A percentile compares a stretch with the other conserved stretches of the same genome.
phyloP scores from a whole-genome alignment of 2,113 vertebrate species.

The Smithornis capensis region DNA sequence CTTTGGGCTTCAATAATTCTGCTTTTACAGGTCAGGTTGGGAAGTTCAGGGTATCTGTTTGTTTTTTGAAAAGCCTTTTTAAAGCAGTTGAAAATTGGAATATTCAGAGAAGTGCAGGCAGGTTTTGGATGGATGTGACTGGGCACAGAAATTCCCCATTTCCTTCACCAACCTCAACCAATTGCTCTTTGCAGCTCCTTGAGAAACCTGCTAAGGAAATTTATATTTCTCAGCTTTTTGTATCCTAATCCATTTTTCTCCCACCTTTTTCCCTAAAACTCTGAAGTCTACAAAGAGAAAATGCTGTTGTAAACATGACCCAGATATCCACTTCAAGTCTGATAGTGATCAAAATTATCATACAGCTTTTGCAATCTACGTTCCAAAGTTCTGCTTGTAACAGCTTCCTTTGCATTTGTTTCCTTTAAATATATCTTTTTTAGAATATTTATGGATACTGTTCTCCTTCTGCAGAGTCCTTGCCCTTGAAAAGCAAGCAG shows the following conservation, averaged over 20 bases:
- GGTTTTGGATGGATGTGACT: not conserved
- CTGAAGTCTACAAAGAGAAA: not conserved
- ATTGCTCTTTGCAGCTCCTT: not conserved
- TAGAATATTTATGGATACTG: constrained; percentile 27
- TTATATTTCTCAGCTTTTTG: not conserved
- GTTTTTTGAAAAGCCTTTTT: not conserved
- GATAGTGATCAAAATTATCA: constrained; percentile 28
- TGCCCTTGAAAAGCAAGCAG: constrained; percentile 2
- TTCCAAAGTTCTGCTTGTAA: constrained; percentile 19
- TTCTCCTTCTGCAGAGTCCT: constrained; percentile 11
- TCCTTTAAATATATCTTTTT: constrained; percentile 19
- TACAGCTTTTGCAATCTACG: not conserved
- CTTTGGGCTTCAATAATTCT: not conserved
- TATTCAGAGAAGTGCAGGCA: not conserved
- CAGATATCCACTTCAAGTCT: constrained; percentile 15
- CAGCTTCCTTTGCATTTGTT: constrained; percentile 7
- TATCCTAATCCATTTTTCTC: not conserved
- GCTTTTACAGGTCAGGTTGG: not conserved
- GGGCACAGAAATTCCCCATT: not conserved
- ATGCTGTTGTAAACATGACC: constrained; percentile 36
- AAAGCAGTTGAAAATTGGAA: not conserved
- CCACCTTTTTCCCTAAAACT: not conserved
- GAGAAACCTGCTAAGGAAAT: not conserved
- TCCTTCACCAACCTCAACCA: not conserved
- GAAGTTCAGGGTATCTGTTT: not conserved